A percentile compares a stretch with the other conserved stretches of the same genome.
Evolutionary conservation across 2,113 vertebrate genomes (phyloP).

Genomic region (Accipiter cooperii): DNA sequence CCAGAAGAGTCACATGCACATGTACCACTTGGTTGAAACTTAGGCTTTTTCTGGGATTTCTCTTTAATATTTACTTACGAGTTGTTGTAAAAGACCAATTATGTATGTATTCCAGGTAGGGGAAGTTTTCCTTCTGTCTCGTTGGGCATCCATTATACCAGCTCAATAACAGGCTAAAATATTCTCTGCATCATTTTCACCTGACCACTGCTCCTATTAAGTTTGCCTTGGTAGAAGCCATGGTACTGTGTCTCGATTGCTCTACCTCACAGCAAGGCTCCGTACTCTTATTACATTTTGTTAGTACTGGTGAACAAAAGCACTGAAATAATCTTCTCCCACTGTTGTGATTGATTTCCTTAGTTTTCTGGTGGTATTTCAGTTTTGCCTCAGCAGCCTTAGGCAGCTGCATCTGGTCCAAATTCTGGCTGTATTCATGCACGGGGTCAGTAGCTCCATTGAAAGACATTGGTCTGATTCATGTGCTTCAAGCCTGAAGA

Average conservation of each 20-base stretch:
- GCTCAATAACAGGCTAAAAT: background rate
- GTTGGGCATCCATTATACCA: background rate
- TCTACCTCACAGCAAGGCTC: background rate
- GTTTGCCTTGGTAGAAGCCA: background rate
- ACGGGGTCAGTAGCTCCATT: background rate
- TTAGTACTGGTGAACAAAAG: background rate
- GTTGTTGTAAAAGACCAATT: background rate
- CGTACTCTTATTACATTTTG: background rate
- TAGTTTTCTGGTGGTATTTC: background rate
- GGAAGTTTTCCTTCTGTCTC: background rate
- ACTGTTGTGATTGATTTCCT: background rate
- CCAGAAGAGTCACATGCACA: too few species aligned
- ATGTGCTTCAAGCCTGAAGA: background rate
- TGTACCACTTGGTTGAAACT: background rate
- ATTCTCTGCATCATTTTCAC: background rate
- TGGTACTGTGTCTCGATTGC: background rate
- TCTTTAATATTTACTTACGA: background rate
- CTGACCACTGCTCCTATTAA: background rate
- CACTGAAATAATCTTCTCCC: background rate
- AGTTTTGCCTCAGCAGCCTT: background rate
- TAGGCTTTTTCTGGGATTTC: background rate
- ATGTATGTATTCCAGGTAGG: background rate
- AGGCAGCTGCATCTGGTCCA: background rate
- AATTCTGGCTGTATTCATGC: background rate
- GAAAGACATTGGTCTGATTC: background rate